phyloP scores from a whole-genome alignment of 2,113 vertebrate genomes.

The Peucedramus taeniatus region DNA sequence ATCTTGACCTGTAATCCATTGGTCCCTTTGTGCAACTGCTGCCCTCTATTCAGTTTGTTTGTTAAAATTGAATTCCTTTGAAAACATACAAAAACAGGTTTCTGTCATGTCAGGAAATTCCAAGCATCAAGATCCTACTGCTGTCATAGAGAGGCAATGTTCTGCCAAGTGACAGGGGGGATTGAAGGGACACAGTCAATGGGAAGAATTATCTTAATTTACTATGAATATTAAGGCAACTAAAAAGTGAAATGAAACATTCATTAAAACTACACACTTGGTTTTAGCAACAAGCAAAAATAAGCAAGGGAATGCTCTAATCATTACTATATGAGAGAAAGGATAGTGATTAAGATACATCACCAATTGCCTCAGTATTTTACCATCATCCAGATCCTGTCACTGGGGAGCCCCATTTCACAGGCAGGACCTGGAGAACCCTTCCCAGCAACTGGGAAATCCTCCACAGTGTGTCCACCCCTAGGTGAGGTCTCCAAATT shows the following conservation, averaged over 20 bases:
- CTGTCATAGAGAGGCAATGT: background rate
- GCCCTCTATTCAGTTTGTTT: conserved; percentile 55
- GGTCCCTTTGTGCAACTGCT: background rate
- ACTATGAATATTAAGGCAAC: background rate
- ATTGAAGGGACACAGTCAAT: background rate
- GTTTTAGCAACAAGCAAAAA: background rate
- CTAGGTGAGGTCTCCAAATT: background rate
- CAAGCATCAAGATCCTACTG: background rate
- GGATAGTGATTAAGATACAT: background rate
- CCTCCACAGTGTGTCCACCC: background rate
- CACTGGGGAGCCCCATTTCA: no score
- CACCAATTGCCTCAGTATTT: background rate
- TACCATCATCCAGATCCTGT: background rate
- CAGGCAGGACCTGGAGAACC: background rate
- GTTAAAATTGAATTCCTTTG: conserved; percentile 64
- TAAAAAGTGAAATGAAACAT: background rate
- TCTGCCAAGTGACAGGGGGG: background rate
- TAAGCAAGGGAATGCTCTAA: background rate
- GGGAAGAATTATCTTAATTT: background rate
- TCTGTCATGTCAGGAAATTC: background rate
- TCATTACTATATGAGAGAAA: background rate
- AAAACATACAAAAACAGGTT: background rate
- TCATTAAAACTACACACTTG: background rate
- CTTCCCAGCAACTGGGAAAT: background rate
- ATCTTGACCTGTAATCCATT: conserved; percentile 51